A percentile compares a stretch with the other conserved stretches of the same genome.
These are phyloP conservation scores for Scaptomyza polygonia DNA, from an alignment of 2,888 invertebrate species.

Conservation along the genomic window DNA sequence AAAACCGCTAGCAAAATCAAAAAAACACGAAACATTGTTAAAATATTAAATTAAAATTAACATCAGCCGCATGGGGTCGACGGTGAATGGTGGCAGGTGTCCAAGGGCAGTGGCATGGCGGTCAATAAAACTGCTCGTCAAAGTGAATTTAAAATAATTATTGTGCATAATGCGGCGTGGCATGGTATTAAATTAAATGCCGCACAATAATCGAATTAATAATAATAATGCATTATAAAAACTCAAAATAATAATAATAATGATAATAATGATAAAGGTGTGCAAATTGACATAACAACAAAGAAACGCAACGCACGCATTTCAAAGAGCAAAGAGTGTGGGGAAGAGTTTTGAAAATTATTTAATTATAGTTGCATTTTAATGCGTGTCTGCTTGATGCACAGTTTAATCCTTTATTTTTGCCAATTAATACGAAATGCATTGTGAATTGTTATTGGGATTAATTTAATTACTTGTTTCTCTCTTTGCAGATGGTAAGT, in stretches of 20 bases:
- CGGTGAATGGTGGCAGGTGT: too few relatives aligned
- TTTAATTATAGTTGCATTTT: slow-evolving; percentile 44
- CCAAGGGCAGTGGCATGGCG: background rate
- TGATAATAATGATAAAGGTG: slow-evolving; percentile 18
- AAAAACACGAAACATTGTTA: slow-evolving; percentile 69
- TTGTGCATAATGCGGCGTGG: slow-evolving; percentile 70
- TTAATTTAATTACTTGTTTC: slow-evolving; percentile 46
- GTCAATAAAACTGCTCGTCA: slow-evolving; percentile 65
- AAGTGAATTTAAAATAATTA: slow-evolving; percentile 80
- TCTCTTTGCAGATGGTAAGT: slow-evolving; percentile 84
- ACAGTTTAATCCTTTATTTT: slow-evolving; percentile 16
- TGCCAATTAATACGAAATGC: slow-evolving; percentile 36
- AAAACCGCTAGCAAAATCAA: slow-evolving; percentile 62
- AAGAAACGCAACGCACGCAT: slow-evolving; percentile 3
- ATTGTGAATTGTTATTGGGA: slow-evolving; percentile 32
- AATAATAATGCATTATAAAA: slow-evolving; percentile 61
- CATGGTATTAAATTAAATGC: slow-evolving; percentile 78
- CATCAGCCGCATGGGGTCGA: slow-evolving; percentile 2
- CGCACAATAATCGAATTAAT: slow-evolving; percentile 75
- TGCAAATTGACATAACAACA: slow-evolving; percentile 32
- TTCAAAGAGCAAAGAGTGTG: background rate
- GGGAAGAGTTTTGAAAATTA: slow-evolving; percentile 17
- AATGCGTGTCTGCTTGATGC: slow-evolving; percentile 36
- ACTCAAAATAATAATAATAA: background rate
- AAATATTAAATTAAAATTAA: slow-evolving; percentile 78